Conservation (phyloP, 2,113 vertebrate genomes). For the Ictalurus punctatus region DNA sequence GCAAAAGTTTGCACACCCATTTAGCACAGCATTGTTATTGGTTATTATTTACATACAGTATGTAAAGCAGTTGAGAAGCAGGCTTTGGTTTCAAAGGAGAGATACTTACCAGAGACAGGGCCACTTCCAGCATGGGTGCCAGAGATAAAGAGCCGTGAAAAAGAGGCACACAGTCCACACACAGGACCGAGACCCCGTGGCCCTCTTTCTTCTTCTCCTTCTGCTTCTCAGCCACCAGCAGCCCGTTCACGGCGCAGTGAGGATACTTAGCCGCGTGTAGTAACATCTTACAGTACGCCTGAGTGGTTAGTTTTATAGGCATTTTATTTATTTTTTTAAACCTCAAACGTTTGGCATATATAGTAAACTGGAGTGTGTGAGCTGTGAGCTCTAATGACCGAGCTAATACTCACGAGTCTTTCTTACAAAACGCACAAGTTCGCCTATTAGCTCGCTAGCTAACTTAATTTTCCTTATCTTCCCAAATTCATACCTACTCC, state of each 20-base stretch:
- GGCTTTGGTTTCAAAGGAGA: background rate
- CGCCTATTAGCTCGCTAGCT: conserved; percentile 19
- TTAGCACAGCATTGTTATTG: background rate
- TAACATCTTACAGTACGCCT: conserved; percentile 96
- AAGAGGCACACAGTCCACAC: conserved; percentile 92
- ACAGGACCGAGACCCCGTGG: conserved; percentile 70
- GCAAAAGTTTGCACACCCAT: background rate
- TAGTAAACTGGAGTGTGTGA: background rate
- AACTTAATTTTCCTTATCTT: background rate
- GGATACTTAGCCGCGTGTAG: conserved; percentile 92
- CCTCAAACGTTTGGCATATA: background rate
- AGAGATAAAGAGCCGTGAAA: conserved; percentile 92
- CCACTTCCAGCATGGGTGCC: conserved; percentile 93
- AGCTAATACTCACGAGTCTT: background rate
- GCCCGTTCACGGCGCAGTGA: conserved; percentile 87
- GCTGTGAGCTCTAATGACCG: background rate
- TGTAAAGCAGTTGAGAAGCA: background rate
- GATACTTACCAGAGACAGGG: conserved; percentile 85
- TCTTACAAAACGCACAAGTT: background rate
- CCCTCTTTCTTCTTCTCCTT: conserved; percentile 78
- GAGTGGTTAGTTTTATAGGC: conserved; percentile 86
- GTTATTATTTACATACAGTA: background rate
- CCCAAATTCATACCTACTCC: conserved; percentile 17
- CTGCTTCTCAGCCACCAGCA: conserved; percentile 86
- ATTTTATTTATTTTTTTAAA: conserved; percentile 61